Percentiles rank a stretch among this genome's conserved stretches.
Conservation (phyloP, 2,888 invertebrate genomes). For the Nomada flava region DNA sequence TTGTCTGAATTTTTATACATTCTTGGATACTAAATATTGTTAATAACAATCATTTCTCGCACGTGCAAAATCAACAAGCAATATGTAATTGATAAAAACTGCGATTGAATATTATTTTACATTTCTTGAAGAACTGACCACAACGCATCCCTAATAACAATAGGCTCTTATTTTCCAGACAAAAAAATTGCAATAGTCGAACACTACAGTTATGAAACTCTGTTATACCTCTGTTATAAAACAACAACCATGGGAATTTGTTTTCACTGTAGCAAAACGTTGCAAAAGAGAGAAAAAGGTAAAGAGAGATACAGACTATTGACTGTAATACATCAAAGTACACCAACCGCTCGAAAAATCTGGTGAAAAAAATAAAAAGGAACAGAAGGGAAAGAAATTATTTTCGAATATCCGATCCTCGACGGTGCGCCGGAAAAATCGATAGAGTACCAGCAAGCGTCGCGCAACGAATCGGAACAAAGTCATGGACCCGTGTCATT, state of each 20-base stretch:
- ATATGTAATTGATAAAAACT: no score
- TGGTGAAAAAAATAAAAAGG: not conserved
- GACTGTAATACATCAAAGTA: no score
- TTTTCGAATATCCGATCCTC: slow-evolving; percentile 41
- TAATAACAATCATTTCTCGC: no score
- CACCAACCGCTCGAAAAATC: not conserved
- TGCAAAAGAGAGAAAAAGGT: slow-evolving; percentile 20
- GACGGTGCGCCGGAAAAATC: slow-evolving; percentile 15
- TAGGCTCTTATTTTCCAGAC: no score
- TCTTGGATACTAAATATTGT: no score
- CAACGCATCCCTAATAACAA: no score
- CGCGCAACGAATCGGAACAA: slow-evolving; percentile 6
- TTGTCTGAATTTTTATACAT: no score
- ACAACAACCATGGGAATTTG: slow-evolving; percentile 53
- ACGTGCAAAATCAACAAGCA: no score
- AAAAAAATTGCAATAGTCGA: not conserved
- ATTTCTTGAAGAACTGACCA: no score
- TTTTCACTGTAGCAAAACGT: slow-evolving; percentile 48
- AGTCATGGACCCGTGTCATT: slow-evolving; percentile 20
- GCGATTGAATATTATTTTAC: no score
- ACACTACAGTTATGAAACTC: no score
- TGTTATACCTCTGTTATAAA: slow-evolving; percentile 39
- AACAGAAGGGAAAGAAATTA: not conserved
- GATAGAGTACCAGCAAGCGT: slow-evolving; percentile 18
- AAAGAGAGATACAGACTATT: slow-evolving; percentile 10